Evolutionary conservation across 23 tunicate species (phyloP), one percentile per base, ranked within the genome.

Genomic region (Clavelina lepadiformis): DNA sequence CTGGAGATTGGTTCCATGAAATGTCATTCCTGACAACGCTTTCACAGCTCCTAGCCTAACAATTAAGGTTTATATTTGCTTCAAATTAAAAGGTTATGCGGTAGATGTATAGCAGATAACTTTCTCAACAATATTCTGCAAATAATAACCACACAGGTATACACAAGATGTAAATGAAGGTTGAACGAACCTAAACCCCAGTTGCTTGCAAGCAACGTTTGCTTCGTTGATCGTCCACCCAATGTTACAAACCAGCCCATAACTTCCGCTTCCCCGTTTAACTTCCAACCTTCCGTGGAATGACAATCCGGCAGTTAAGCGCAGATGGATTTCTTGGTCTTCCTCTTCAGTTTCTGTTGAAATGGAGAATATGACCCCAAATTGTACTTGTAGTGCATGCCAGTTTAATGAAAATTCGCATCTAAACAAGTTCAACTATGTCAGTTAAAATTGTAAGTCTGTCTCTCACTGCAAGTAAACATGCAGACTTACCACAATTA

Each of bases 161-260:
- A n/a, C n/a, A n/a, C n/a, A n/a, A n/a, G n/a, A n/a, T n/a, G n/a
- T n/a, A n/a, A n/a, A n/a, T n/a, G n/a, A n/a, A n/a, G n/a, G 49
- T 7, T 61, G 22, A 28, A 26, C 28, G 24, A 20, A 80, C 73
- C 77, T 67, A 49, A 59, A 88, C 1, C 85, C 85, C n/a, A 88
- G 67, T 51, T 88, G 88, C n/a, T 77, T 68, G 47, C 96, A 88
- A 19, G 74, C 88, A 21, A 88, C 96, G 51, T 78, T 73, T 24
- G 88, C 96, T 61, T 88, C 96, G 2, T 53, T 68, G 5, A 80
- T 55, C 1, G 79, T 74, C 96, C 96, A 88, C 1, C 73, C 79
- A 5, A 73, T 32, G 32, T 88, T 87, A 36, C 96, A 88, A 68
- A 88, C 56, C 21, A 79, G 68, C 29, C 96, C 96, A 33, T 51